Base-by-base conservation (phyloP, 2,888 invertebrate genomes). In the Parnassius mnemosyne region DNA sequence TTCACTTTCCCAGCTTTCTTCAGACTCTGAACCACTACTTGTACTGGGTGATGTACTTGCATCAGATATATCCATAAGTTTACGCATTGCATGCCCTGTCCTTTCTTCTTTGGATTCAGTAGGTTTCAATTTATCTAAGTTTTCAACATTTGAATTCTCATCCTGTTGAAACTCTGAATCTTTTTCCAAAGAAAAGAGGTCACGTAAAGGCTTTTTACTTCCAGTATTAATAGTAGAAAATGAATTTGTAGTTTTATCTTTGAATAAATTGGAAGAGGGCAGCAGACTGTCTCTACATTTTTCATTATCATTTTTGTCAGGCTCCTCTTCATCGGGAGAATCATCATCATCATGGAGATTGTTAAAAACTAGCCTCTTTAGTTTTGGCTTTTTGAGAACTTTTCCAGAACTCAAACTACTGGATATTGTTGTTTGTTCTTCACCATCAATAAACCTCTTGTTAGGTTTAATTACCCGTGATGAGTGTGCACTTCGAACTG, bases 381-480 rank as follows among this genome's bases (percentile, higher is more conserved):
- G 71, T 76, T 92, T 92, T 62, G 92, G 91, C 72, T 88, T 91
- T 70, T 92, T 92, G 47, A 92, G 81, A 64, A 92, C 87, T 74
- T 92, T 92, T n/a, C 83, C 80, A 61, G 87, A 75, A 57, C 78
- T 71, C 66, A 83, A 69, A 63, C 71, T 79, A 66, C 78, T 79
- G 25, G 74, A 74, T 41, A 75, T 66, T 53, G 83, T 79, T 60
- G 83, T 71, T 52, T 84, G 86, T 75, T 93, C 94, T 67, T 94
- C 93, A 65, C 93, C 93, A 76, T 95, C 95, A 61, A 96, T 93
- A 75, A 97, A 96, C 69, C 95, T 93, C 85, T 97, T 97, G 77
- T 96, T 97, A 50, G 97, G 97, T 81, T 96, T 97, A 60, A 97
- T 97, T 52, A 96, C 95, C 69, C 97, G 93, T 7, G 96, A 96